Conservation (phyloP, 64 coral and sea anemone genomes). For the Porites lutea region DNA sequence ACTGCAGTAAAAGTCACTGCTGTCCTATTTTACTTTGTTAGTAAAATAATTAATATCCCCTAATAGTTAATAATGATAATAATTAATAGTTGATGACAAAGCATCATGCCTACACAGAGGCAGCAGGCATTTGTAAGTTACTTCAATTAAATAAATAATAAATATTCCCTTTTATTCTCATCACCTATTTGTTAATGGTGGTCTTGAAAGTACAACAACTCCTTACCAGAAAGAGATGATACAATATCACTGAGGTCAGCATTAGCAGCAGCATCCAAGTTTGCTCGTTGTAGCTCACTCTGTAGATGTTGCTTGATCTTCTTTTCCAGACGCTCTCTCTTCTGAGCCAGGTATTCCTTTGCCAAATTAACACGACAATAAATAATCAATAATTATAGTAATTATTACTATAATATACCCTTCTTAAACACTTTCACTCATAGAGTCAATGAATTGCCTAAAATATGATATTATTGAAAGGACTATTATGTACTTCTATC, state of each 20-base stretch:
- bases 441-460: too few species aligned
- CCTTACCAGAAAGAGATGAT: slow-evolving; percentile 82
- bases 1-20: too few species aligned
- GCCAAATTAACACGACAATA: background rate
- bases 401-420: too few species aligned
- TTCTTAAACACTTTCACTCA: too few species aligned
- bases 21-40: too few species aligned
- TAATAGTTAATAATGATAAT: too few species aligned
- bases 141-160: background rate
- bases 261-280: slow-evolving; percentile 54
- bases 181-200: background rate
- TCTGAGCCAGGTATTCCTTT: slow-evolving; percentile 88
- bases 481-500: too few species aligned
- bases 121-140: too few species aligned
- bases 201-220: background rate
- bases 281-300: slow-evolving; percentile 84
- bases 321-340: slow-evolving; percentile 88
- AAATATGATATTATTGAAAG: too few species aligned
- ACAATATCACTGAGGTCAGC: slow-evolving; percentile 86
- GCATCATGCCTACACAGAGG: too few species aligned
- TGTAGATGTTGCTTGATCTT: slow-evolving; percentile 90
- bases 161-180: background rate
- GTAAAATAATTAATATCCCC: too few species aligned
- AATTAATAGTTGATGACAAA: too few species aligned
- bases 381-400: background rate